Percentiles rank a stretch among this genome's conserved stretches.
These are phyloP conservation scores for Dynastes maya DNA, from an alignment of 2,888 invertebrate species.

Conservation along the genomic window DNA sequence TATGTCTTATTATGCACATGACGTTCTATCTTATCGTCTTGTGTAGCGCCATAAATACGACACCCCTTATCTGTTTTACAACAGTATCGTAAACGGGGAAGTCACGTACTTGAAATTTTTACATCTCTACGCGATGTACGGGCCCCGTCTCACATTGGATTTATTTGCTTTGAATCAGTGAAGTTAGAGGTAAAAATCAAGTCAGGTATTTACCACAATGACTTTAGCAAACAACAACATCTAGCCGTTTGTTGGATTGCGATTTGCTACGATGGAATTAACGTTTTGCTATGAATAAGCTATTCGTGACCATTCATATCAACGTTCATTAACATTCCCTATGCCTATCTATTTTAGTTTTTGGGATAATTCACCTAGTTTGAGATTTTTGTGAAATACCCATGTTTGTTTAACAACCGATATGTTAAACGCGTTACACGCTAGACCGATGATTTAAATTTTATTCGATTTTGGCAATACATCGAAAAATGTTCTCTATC, in stretches of 20 bases:
- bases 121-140: not conserved
- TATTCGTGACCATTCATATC: not conserved
- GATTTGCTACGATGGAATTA: too few species aligned
- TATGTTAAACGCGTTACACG: too few species aligned
- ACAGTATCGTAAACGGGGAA: conserved; percentile 29
- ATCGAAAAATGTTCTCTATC: not conserved
- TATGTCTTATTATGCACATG: conserved; percentile 5
- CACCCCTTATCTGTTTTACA: conserved; percentile 36
- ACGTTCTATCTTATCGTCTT: conserved; percentile 23
- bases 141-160: not conserved
- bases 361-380: too few species aligned
- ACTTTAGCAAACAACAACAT: not conserved
- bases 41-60: conserved; percentile 33
- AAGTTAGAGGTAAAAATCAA: not conserved
- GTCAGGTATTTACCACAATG: not conserved
- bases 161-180: not conserved
- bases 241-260: not conserved
- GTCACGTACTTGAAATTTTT: conserved; percentile 29
- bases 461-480: not conserved
- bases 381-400: too few species aligned
- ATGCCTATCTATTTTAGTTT: too few species aligned
- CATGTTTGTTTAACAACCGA: too few species aligned
- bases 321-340: not conserved
- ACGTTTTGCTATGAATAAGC: not conserved
- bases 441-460: too few species aligned